These are phyloP conservation scores for Trilocha varians DNA, from an alignment of 2,888 invertebrate genomes.

Conservation along the genomic window DNA sequence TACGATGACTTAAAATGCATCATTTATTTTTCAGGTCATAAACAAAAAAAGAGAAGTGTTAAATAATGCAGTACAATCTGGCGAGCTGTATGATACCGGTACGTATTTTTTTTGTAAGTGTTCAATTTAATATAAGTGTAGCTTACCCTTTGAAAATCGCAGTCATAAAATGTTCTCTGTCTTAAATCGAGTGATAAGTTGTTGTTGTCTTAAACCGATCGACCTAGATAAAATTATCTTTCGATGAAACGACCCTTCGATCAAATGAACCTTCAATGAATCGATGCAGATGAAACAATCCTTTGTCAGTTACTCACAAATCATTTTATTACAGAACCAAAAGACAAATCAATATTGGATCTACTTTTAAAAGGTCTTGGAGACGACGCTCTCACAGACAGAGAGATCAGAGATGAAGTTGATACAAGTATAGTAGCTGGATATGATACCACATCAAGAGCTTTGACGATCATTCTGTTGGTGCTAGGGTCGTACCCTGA, in stretches of 20 bases:
- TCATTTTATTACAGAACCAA: conserved; percentile 17
- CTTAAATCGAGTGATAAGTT: too few species aligned
- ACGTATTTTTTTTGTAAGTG: conserved; percentile 2
- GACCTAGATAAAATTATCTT: too few species aligned
- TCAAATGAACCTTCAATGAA: too few species aligned
- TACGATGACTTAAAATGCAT: too few species aligned
- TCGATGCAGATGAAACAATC: too few species aligned
- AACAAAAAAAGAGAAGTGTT: conserved; percentile 13
- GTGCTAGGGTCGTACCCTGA: conserved; percentile 32
- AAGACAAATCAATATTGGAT: conserved; percentile 57
- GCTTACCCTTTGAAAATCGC: too few species aligned
- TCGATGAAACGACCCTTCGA: too few species aligned
- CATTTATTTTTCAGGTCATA: conserved; percentile 15
- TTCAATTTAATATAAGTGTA: too few species aligned
- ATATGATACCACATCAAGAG: conserved; percentile 35
- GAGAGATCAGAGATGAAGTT: conserved; percentile 62
- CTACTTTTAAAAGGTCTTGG: conserved; percentile 48
- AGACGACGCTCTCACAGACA: conserved; percentile 41
- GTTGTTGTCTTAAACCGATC: too few species aligned
- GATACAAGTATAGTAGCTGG: conserved; percentile 65
- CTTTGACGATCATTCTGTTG: conserved; percentile 27
- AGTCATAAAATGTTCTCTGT: too few species aligned
- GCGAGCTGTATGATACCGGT: conserved; percentile 2
- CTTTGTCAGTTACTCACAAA: too few species aligned
- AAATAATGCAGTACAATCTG: conserved; percentile 10